phyloP scores from a whole-genome alignment of 2,113 vertebrate species.

The Fukomys damarensis region DNA sequence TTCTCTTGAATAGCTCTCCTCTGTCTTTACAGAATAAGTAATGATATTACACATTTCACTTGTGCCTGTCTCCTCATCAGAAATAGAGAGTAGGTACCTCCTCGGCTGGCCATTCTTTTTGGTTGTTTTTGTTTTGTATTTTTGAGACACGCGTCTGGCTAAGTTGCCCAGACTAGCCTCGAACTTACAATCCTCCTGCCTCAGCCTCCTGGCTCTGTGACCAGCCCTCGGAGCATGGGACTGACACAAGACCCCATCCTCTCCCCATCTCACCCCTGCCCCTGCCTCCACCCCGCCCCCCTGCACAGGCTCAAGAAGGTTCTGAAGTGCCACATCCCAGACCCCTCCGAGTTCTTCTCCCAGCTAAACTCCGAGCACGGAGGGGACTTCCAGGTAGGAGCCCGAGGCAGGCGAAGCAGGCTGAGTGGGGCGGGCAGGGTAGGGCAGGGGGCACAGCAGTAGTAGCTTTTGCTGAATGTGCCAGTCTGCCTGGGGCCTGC shows the following conservation, averaged over 20 bases:
- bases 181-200: not conserved
- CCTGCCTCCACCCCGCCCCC: not conserved
- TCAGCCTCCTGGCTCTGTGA: not conserved
- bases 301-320: constrained; percentile 85
- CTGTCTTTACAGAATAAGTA: not conserved
- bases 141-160: not conserved
- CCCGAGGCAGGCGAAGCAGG: rapidly evolving
- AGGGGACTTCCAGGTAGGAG: constrained; percentile 87
- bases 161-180: not conserved
- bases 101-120: not conserved
- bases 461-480: rapidly evolving
- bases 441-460: not conserved
- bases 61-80: not conserved
- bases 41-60: rapidly evolving
- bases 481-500: not conserved
- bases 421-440: rapidly evolving
- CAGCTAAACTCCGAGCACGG: constrained; percentile 80
- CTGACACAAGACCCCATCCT: not conserved
- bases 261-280: not conserved
- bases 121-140: not conserved
- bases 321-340: constrained; percentile 85
- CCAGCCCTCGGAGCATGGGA: not conserved
- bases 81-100: not conserved
- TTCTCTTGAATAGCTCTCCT: not conserved
- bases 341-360: constrained; percentile 86